A percentile compares a stretch with the other conserved stretches of the same genome.
phyloP scores from a whole-genome alignment of 2,888 invertebrate genomes.

The Hyalella azteca region DNA sequence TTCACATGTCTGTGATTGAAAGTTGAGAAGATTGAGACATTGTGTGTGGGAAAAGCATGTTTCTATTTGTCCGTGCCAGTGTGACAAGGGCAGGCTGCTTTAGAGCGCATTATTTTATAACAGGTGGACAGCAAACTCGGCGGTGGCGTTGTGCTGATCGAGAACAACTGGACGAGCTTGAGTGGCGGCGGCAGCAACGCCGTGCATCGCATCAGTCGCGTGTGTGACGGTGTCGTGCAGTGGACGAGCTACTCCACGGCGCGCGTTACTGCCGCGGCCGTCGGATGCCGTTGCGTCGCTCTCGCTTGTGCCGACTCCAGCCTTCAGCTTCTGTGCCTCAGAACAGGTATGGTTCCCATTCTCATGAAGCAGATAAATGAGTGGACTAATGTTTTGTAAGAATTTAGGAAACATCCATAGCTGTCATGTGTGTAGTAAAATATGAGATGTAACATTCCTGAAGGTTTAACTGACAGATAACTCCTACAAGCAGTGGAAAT shows the following conservation, averaged over 20 bases:
- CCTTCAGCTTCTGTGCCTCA: constrained; percentile 50
- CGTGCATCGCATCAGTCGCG: constrained; percentile 28
- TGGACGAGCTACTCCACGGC: constrained; percentile 51
- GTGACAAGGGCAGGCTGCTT: not conserved
- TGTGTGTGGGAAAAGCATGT: too few species aligned
- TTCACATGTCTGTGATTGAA: too few species aligned
- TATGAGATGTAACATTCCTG: too few species aligned
- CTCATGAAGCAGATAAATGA: not conserved
- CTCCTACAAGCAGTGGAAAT: too few species aligned
- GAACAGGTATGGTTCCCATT: constrained; percentile 42
- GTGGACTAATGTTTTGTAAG: not conserved
- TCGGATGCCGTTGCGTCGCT: constrained; percentile 41
- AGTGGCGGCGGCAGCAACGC: not conserved
- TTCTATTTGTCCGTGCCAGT: too few species aligned
- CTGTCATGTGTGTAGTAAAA: too few species aligned
- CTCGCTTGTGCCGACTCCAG: constrained; percentile 49
- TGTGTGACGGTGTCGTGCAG: constrained; percentile 11
- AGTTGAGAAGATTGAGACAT: too few species aligned
- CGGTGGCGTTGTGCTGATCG: constrained; percentile 41
- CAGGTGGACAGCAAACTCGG: not conserved
- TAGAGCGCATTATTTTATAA: not conserved
- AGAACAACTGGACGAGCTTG: constrained; percentile 46
- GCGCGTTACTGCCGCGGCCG: constrained; percentile 44
- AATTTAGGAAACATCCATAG: too few species aligned
- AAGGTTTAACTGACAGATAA: too few species aligned